Conservation (phyloP, 2,113 vertebrate genomes). For the Erythrolamprus reginae region DNA sequence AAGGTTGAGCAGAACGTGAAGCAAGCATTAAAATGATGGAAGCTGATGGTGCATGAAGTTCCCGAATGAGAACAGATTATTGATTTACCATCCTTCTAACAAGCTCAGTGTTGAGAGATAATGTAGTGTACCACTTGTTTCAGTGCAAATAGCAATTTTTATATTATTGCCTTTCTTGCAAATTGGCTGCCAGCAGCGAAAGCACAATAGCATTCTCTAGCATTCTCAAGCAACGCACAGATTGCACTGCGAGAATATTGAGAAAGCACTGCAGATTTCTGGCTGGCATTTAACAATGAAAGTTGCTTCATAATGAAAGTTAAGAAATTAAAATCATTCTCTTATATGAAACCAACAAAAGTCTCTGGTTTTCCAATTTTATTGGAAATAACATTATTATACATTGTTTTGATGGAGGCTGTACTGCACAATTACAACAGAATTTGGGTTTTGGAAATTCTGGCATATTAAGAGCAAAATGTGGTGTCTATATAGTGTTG, state of each 20-base stretch:
- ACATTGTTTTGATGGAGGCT: background rate
- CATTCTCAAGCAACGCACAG: slow-evolving; percentile 57
- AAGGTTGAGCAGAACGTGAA: slow-evolving; percentile 38
- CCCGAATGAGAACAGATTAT: slow-evolving; percentile 66
- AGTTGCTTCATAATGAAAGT: slow-evolving; percentile 37
- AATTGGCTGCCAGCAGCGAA: slow-evolving; percentile 62
- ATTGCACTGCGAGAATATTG: slow-evolving; percentile 35
- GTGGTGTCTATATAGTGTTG: background rate
- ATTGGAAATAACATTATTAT: background rate
- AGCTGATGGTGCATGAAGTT: slow-evolving; percentile 62
- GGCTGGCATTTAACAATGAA: slow-evolving; percentile 56
- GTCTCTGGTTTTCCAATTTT: slow-evolving; percentile 9
- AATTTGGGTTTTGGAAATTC: background rate
- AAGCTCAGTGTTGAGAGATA: slow-evolving; percentile 58
- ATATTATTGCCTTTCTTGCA: slow-evolving; percentile 66
- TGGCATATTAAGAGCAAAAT: background rate
- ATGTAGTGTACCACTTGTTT: slow-evolving; percentile 66
- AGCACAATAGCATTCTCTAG: slow-evolving; percentile 61
- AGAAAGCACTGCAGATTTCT: slow-evolving; percentile 39
- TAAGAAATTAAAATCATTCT: slow-evolving; percentile 21
- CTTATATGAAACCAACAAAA: background rate
- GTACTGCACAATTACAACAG: background rate
- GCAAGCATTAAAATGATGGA: slow-evolving; percentile 43
- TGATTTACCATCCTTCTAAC: slow-evolving; percentile 65
- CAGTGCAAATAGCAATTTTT: slow-evolving; percentile 69